Conservation (phyloP, 2,888 invertebrate species). For the Clusia tigrina region DNA sequence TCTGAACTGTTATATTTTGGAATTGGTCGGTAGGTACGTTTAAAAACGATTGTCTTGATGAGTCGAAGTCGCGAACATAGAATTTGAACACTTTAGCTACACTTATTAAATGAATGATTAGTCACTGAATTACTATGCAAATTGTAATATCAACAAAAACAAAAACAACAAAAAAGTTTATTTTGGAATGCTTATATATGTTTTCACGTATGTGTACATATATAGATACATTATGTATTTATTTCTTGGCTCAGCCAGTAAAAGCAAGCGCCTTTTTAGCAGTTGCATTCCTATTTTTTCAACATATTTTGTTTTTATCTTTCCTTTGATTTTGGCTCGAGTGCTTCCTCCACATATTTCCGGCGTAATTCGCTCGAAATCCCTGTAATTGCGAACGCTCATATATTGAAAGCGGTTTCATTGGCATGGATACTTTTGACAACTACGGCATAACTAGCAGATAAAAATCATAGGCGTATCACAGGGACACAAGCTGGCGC, state of each 20-base stretch:
- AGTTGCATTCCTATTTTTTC: constrained; percentile 17
- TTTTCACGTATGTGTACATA: too few species aligned
- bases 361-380: constrained; percentile 27
- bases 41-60: too few species aligned
- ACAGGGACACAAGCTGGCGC: too few species aligned
- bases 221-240: too few species aligned
- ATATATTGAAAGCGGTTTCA: too few species aligned
- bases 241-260: not conserved
- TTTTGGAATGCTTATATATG: too few species aligned
- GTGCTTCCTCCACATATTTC: not conserved
- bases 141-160: constrained; percentile 47
- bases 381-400: constrained; percentile 24
- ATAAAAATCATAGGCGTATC: too few species aligned
- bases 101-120: constrained; percentile 44
- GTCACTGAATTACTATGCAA: constrained; percentile 55
- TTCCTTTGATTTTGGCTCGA: too few species aligned
- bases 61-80: not conserved
- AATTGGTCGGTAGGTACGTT: too few species aligned
- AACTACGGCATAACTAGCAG: too few species aligned
- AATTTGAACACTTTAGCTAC: not conserved
- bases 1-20: too few species aligned
- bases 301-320: constrained; percentile 9
- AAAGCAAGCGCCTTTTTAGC: constrained; percentile 10
- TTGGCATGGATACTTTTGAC: too few species aligned
- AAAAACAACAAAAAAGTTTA: not conserved